Evolutionary conservation across 2,797 vertebrate genomes (phyloP), one percentile per base, ranked within the genome.

Genomic region (Etheostoma perlongum): DNA sequence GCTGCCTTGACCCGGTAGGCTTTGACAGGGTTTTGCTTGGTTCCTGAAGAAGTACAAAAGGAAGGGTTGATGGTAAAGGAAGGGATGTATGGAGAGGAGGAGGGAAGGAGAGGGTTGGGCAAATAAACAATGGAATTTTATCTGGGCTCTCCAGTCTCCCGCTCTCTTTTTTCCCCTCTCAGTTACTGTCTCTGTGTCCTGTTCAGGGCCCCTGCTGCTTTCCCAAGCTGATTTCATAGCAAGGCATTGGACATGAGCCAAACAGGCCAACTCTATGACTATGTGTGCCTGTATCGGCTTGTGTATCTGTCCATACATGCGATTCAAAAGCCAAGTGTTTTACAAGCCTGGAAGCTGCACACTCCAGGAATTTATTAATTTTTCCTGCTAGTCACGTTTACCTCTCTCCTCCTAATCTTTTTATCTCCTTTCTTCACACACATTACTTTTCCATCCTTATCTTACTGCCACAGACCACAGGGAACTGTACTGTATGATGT

Each of bases 71-170:
- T 84, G 81, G 82, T 76, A 51, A 85, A 85, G 80, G 76, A 85
- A 79, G 78, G 64, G 85, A 89, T 78, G 78, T 80, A 85, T 82
- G 71, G 76, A 79, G 63, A 74, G 81, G 69, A 79, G 86, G 72
- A 84, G 65, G 79, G 77, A 66, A 66, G 53, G 77, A 82, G 70
- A 85, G 65, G 69, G 78, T 80, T 25, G 54, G 76, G 59, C 86
- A 92, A 92, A 92, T 89, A 90, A 91, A 94, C 89, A 92, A 87
- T 82, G 88, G 90, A 91, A 91, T 93, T 92, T 90, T 91, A 93
- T 91, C 87, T 76, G 61, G 51, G 57, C 82, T 90, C 81, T 25
- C 73, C 86, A 82, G 83, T 81, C 86, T 87, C 82, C 44, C 73
- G 78, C 79, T 78, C 79, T 85, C 74, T 76, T 47, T 47, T 72